These are phyloP conservation scores for Meteorus cinctellus DNA, from an alignment of 2,888 invertebrate genomes.

Conservation along the genomic window DNA sequence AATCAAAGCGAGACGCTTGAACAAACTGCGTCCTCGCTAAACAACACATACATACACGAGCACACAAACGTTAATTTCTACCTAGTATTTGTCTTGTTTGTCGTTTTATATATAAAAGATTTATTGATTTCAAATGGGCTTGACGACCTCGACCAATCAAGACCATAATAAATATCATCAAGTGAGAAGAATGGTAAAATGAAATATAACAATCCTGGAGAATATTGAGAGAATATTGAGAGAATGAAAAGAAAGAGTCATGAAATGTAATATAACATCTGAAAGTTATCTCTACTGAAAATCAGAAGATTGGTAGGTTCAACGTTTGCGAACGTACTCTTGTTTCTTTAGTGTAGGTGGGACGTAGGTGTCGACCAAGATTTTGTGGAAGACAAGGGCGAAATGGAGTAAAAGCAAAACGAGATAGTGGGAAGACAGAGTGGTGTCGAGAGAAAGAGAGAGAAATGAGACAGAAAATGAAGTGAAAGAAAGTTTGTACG, in stretches of 20 bases:
- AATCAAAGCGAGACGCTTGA: constrained; percentile 51
- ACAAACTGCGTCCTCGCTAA: constrained; percentile 56
- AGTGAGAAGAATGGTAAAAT: neutral
- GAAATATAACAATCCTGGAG: neutral
- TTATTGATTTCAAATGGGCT: constrained; percentile 28
- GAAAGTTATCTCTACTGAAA: neutral
- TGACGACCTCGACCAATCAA: constrained; percentile 7
- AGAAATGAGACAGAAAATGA: neutral
- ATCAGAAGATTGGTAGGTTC: constrained; percentile 20
- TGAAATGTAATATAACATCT: neutral
- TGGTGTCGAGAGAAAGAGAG: neutral
- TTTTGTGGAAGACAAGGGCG: constrained; percentile 35
- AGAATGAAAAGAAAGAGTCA: neutral
- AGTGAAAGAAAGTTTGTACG: constrained; percentile 5
- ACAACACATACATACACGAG: constrained; percentile 18
- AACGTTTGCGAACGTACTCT: neutral
- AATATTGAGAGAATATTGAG: neutral
- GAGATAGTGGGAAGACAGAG: neutral
- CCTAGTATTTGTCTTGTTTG: constrained; percentile 9
- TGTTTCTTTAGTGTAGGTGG: constrained; percentile 32
- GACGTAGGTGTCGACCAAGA: constrained; percentile 45
- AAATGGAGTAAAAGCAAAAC: constrained; percentile 11
- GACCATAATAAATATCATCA: constrained; percentile 4
- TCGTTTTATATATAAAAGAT: constrained; percentile 15
- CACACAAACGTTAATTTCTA: constrained; percentile 19